phyloP scores from a whole-genome alignment of 35 echinoderm and acorn worm species.

The Hemicentrotus pulcherrimus region DNA sequence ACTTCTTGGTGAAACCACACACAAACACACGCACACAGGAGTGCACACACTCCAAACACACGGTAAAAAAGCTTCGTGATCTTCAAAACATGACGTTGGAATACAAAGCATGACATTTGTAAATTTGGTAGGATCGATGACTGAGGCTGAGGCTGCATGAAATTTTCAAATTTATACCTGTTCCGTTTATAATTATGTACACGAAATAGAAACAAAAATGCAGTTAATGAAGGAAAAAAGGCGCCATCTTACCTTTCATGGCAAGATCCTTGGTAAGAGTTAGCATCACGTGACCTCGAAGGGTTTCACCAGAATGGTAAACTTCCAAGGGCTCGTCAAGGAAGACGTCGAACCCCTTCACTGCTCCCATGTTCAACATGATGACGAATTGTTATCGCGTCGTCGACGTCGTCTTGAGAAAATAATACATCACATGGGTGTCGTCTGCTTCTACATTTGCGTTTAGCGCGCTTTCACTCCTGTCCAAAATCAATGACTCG shows the following conservation, averaged over 20 bases:
- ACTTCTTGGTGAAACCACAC: no score
- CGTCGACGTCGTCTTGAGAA: neutral
- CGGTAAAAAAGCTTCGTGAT: no score
- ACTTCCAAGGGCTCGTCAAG: conserved; percentile 93
- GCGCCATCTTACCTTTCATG: conserved; percentile 86
- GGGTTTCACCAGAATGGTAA: conserved; percentile 86
- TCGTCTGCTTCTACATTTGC: neutral
- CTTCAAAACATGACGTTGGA: no score
- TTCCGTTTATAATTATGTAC: no score
- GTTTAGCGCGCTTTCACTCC: neutral
- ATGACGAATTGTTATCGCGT: neutral
- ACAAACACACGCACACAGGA: no score
- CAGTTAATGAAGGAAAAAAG: neutral
- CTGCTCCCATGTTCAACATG: conserved; percentile 96
- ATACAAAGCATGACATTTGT: no score
- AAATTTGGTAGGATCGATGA: no score
- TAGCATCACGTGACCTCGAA: conserved; percentile 82
- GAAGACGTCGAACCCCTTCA: conserved; percentile 94
- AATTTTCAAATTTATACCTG: no score
- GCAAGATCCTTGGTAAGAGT: conserved; percentile 97
- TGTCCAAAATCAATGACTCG: neutral
- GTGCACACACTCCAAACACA: no score
- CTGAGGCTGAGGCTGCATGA: no score
- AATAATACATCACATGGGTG: neutral
- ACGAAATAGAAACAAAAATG: no score